Evolutionary conservation across 2,113 vertebrate genomes (phyloP), one percentile per base, ranked within the genome.

Genomic region (Brienomyrus longianalis): DNA sequence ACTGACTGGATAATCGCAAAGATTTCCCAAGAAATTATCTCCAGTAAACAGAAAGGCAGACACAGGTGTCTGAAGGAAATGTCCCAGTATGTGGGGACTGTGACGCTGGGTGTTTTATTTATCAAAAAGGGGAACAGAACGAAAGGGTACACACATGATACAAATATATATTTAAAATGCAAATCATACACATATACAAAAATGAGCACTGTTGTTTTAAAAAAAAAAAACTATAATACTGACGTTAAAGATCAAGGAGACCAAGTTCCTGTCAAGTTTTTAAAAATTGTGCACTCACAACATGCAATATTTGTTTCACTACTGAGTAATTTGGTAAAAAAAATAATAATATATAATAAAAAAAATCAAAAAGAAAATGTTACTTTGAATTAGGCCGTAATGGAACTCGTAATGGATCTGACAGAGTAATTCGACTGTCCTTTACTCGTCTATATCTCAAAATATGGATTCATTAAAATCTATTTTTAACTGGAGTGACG

Each of bases 191-290:
- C 90, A 91, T 90, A 87, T 88, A 93, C 77, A 92, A 56, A 92
- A 94, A 66, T 21, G 15, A 89, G 7, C 52, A 10, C 90, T 92
- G 87, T 31, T 43, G 35, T 80, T 92, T 91, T 52, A 17, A 17
- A 3, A 50, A 91, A 90, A 91, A 92, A 92, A 94, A 92, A 92
- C 91, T 90, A 92, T 89, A 95, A 95, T 94, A 94, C 94, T 96
- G 94, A 94, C 92, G 92, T 62, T 86, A 91, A 88, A 89, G 52
- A 91, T 56, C 10, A 23, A 47, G 90, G 50, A 59, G 90, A 86
- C 88, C 8, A 51, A 90, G 54, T 74, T 89, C 77, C 80, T 91
- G 52, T 50, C 10, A 90, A 84, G 47, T 27, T 17, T 89, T 47
- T 39, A 62, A 52, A 89, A 90, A 90, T 88, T 90, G 66, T 31